Evolutionary conservation across 2,113 vertebrate species (phyloP).

Genomic region (Heterotis niloticus): DNA sequence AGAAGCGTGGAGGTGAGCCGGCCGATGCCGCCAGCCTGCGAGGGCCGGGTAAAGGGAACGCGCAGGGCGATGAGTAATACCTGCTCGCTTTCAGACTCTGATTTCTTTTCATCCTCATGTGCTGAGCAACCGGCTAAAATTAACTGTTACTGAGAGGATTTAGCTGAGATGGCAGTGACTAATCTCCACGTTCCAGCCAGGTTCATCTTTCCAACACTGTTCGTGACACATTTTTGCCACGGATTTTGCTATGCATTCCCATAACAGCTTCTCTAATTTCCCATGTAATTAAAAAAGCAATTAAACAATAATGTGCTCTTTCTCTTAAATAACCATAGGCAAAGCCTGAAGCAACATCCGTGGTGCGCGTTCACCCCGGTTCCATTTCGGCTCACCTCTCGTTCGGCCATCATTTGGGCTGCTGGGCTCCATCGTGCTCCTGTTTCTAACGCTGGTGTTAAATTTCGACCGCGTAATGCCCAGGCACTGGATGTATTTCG

Average conservation of each 20-base stretch:
- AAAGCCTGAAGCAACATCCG: not conserved
- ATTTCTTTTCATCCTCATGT: conserved; percentile 19
- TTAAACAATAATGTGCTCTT: conserved; percentile 4
- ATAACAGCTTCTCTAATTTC: too few species aligned
- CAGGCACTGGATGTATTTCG: conserved; percentile 29
- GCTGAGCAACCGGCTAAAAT: conserved; percentile 22
- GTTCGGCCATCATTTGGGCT: conserved; percentile 22
- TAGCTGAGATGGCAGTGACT: conserved; percentile 5
- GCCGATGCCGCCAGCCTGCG: too few species aligned
- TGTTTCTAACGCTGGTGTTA: conserved; percentile 17
- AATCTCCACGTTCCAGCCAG: not conserved
- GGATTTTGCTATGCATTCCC: too few species aligned
- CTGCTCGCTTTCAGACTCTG: conserved; percentile 3
- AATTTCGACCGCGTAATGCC: conserved; percentile 28
- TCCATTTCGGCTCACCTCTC: conserved; percentile 13
- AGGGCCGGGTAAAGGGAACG: conserved; percentile 1
- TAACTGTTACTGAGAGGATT: conserved; percentile 16
- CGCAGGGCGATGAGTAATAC: conserved; percentile 24
- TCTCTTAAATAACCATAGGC: not conserved
- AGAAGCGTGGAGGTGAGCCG: conserved; percentile 9
- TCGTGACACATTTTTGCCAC: not conserved
- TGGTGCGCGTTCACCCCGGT: not conserved
- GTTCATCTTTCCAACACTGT: not conserved
- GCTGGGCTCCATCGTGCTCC: conserved; percentile 21
- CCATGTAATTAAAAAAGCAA: conserved; percentile 18